Percentiles rank a stretch among this genome's conserved stretches.
Conservation (phyloP, 1,140 invertebrate species). For the Brachionus plicatilis region DNA sequence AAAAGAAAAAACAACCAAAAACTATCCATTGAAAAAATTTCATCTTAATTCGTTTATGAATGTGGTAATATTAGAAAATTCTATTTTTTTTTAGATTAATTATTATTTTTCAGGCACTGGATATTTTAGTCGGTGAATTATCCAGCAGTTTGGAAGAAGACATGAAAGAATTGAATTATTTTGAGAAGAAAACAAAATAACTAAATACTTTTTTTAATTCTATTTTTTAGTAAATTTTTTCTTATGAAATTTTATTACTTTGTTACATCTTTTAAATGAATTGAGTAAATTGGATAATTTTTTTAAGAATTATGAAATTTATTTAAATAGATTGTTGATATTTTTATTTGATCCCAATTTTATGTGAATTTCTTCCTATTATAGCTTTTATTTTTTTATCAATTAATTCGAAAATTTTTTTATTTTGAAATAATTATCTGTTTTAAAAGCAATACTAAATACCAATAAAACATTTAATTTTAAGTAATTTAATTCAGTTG, state of each 20-base stretch:
- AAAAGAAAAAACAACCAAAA: conserved; percentile 28
- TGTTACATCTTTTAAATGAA: not conserved
- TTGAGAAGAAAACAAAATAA: not conserved
- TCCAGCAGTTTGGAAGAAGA: conserved; percentile 37
- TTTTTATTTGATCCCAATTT: too few relatives aligned
- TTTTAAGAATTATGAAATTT: not conserved
- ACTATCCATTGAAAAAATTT: conserved; percentile 38
- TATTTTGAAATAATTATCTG: too few relatives aligned
- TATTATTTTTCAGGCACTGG: not conserved
- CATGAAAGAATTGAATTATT: conserved; percentile 13
- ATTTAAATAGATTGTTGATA: not conserved
- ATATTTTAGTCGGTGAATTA: conserved; percentile 14
- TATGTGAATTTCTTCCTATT: too few relatives aligned
- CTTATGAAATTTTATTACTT: not conserved
- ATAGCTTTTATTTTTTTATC: too few relatives aligned
- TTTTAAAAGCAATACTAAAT: too few relatives aligned
- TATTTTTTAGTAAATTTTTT: conserved; percentile 6
- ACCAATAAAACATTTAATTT: too few relatives aligned
- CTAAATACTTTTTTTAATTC: not conserved
- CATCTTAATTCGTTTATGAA: conserved; percentile 39
- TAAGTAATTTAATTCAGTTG: too few relatives aligned
- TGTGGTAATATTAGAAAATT: not conserved
- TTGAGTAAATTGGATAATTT: not conserved
- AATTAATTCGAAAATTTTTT: too few relatives aligned
- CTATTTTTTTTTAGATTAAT: not conserved